These are phyloP conservation scores for Halictus ligatus DNA, from an alignment of 2,888 invertebrate genomes.

Conservation along the genomic window DNA sequence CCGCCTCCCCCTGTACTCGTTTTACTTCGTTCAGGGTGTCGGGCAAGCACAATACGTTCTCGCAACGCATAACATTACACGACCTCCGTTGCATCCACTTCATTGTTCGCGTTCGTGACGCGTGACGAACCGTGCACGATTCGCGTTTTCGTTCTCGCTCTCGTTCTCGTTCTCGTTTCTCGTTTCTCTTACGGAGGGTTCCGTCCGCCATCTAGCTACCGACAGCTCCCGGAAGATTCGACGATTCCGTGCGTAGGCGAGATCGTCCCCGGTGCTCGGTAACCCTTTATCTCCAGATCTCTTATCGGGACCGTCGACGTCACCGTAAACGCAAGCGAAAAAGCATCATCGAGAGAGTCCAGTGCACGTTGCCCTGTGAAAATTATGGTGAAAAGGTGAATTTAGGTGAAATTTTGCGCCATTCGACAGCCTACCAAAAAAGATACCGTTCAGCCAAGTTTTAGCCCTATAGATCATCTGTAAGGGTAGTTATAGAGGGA, in stretches of 20 bases:
- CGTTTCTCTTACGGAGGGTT: background rate
- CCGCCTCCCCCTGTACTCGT: conserved; percentile 18
- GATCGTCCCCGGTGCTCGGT: background rate
- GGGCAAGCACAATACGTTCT: conserved; percentile 75
- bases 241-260: background rate
- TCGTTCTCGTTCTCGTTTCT: background rate
- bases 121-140: conserved; percentile 73
- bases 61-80: conserved; percentile 79
- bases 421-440: too few relatives aligned
- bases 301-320: background rate
- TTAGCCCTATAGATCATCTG: too few relatives aligned
- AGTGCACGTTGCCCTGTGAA: too few relatives aligned
- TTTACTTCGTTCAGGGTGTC: conserved; percentile 55
- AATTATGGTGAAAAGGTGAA: too few relatives aligned
- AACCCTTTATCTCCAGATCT: background rate
- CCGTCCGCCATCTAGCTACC: background rate
- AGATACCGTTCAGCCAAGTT: too few relatives aligned
- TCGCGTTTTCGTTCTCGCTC: conserved; percentile 2
- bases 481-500: too few relatives aligned
- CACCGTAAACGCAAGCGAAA: background rate
- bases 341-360: too few relatives aligned
- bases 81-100: conserved; percentile 79
- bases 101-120: conserved; percentile 80
- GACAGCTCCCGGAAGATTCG: background rate
- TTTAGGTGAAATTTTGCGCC: too few relatives aligned